These are phyloP conservation scores for Callitettix versicolor DNA, from an alignment of 1,140 invertebrate species.

Conservation along the genomic window DNA sequence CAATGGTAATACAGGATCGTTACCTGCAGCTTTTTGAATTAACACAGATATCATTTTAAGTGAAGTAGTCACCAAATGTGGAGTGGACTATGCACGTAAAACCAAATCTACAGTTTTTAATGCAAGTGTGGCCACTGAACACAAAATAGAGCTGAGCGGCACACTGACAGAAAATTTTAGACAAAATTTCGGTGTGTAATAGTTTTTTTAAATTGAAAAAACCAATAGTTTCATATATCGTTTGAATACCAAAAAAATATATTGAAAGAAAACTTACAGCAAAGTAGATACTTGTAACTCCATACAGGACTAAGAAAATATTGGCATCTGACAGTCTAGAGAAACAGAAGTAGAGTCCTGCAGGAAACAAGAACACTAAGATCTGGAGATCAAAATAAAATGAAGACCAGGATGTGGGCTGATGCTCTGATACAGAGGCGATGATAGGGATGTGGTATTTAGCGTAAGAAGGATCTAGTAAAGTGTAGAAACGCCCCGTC, in stretches of 20 bases:
- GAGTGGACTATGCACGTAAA: too few species aligned
- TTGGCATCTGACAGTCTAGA: conserved; percentile 87
- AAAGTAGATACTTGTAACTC: conserved; percentile 96
- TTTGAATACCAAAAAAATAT: neutral
- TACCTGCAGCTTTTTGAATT: too few species aligned
- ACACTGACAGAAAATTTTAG: too few species aligned
- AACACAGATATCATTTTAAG: too few species aligned
- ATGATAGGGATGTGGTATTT: conserved; percentile 99
- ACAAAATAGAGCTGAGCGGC: too few species aligned
- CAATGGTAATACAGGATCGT: too few species aligned
- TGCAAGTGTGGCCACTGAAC: too few species aligned
- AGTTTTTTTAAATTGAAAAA: too few species aligned
- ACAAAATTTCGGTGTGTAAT: too few species aligned
- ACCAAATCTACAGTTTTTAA: too few species aligned
- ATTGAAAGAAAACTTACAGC: too few species aligned
- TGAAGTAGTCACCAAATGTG: too few species aligned
- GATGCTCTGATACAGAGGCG: conserved; percentile 96
- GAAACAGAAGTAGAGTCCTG: conserved; percentile 94
- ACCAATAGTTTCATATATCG: conserved; percentile 1
- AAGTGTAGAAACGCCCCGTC: conserved; percentile 97
- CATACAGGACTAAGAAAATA: conserved; percentile 95
- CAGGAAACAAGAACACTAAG: conserved; percentile 89
- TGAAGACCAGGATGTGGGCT: conserved; percentile 96
- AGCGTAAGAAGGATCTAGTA: conserved; percentile 94
- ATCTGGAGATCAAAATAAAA: conserved; percentile 97